A percentile compares a stretch with the other conserved stretches of the same genome.
Conservation (phyloP, 2,888 invertebrate genomes). For the Drosophila phalerata region DNA sequence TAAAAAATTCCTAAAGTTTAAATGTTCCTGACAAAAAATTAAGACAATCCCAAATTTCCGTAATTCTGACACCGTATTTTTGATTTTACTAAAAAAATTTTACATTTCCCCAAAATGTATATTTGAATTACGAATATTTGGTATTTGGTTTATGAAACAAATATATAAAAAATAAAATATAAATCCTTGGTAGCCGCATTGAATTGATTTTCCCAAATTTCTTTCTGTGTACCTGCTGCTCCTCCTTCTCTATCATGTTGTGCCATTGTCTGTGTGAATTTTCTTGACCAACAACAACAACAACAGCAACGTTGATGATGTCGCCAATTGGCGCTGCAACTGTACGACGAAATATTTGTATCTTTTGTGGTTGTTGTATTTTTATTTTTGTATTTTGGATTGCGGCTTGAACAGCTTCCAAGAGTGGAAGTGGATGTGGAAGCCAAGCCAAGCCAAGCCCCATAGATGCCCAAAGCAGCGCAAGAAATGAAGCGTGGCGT, state of each 20-base stretch:
- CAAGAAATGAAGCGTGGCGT: slow-evolving; percentile 76
- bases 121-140: too few species aligned
- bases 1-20: too few species aligned
- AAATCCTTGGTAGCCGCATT: too few species aligned
- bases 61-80: too few species aligned
- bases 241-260: not conserved
- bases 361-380: not conserved
- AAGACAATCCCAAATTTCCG: too few species aligned
- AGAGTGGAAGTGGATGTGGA: slow-evolving; percentile 23
- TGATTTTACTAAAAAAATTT: too few species aligned
- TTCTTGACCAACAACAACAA: slow-evolving; percentile 29
- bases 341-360: slow-evolving; percentile 54
- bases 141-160: too few species aligned
- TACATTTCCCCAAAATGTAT: too few species aligned
- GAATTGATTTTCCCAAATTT: not conserved
- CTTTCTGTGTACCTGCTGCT: not conserved
- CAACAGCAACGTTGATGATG: slow-evolving; percentile 38
- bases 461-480: slow-evolving; percentile 46
- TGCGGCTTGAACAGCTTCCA: slow-evolving; percentile 31
- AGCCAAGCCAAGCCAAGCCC: slow-evolving; percentile 62
- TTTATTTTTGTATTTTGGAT: not conserved
- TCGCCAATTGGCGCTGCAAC: slow-evolving; percentile 76
- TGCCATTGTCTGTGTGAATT: slow-evolving; percentile 37
- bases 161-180: too few species aligned
- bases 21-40: too few species aligned